Conservation (phyloP, 2,888 invertebrate genomes). For the Shargacucullia verbasci region DNA sequence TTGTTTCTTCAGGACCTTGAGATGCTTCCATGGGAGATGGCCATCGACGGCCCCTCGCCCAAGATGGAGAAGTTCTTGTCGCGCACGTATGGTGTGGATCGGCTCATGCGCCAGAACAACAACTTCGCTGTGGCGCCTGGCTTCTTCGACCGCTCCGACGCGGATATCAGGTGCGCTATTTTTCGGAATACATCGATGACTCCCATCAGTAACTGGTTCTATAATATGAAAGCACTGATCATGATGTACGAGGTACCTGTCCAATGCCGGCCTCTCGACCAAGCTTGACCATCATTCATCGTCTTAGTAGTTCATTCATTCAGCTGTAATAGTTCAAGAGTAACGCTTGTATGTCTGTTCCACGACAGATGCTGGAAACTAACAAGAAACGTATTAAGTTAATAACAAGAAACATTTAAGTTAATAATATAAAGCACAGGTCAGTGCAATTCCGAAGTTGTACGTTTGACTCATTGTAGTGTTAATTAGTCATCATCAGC, state of each 20-base stretch:
- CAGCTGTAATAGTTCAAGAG: neutral
- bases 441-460: slow-evolving; percentile 33
- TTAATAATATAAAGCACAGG: slow-evolving; percentile 41
- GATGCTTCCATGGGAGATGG: slow-evolving; percentile 92
- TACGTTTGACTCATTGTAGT: neutral
- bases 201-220: too few species aligned
- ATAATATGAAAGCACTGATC: too few species aligned
- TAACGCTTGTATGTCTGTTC: slow-evolving; percentile 38
- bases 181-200: neutral
- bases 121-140: slow-evolving; percentile 75
- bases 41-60: slow-evolving; percentile 97
- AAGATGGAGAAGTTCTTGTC: slow-evolving; percentile 95
- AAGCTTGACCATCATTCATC: neutral
- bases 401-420: slow-evolving; percentile 54
- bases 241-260: too few species aligned
- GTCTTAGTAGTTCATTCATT: neutral
- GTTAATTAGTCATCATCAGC: neutral
- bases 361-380: slow-evolving; percentile 58
- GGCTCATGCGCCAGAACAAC: slow-evolving; percentile 81
- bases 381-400: slow-evolving; percentile 54
- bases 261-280: neutral
- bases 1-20: slow-evolving; percentile 90
- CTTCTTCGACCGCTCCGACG: slow-evolving; percentile 65
- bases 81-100: slow-evolving; percentile 92
- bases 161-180: slow-evolving; percentile 57